phyloP scores from a whole-genome alignment of 2,888 invertebrate species.

The Bhutanitis thaidina region DNA sequence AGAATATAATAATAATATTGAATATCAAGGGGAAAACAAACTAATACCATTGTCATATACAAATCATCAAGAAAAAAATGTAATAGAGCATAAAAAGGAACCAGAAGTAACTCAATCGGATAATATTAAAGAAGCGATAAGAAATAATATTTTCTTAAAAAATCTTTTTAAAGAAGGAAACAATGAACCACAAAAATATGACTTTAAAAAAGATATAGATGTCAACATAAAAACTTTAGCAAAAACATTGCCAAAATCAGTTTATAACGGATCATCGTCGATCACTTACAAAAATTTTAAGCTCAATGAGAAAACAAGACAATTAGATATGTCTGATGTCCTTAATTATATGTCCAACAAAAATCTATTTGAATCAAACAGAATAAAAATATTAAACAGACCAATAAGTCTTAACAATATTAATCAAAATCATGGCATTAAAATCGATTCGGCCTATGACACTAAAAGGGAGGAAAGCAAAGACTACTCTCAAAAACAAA shows the following conservation, averaged over 20 bases:
- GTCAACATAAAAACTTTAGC: constrained; percentile 11
- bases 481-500: constrained; percentile 26
- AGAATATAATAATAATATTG: constrained; percentile 31
- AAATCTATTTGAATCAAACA: constrained; percentile 63
- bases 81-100: constrained; percentile 16
- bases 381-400: constrained; percentile 49
- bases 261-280: constrained; percentile 34
- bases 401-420: constrained; percentile 30
- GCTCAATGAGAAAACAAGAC: constrained; percentile 38
- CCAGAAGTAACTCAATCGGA: constrained; percentile 35
- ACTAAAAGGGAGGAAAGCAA: constrained; percentile 33
- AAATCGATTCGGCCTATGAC: constrained; percentile 32
- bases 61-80: constrained; percentile 27
- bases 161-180: constrained; percentile 44
- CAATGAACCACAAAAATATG: constrained; percentile 25
- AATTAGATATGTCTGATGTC: constrained; percentile 54
- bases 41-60: constrained; percentile 39
- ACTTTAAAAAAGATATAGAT: constrained; percentile 31
- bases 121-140: constrained; percentile 42
- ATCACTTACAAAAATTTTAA: constrained; percentile 48
- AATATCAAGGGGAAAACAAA: constrained; percentile 33
- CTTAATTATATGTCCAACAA: constrained; percentile 58
- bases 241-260: constrained; percentile 38
- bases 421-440: constrained; percentile 35
- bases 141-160: constrained; percentile 61